Base-by-base conservation (phyloP, 2,797 vertebrate species). In the Hafferia zeledoni region DNA sequence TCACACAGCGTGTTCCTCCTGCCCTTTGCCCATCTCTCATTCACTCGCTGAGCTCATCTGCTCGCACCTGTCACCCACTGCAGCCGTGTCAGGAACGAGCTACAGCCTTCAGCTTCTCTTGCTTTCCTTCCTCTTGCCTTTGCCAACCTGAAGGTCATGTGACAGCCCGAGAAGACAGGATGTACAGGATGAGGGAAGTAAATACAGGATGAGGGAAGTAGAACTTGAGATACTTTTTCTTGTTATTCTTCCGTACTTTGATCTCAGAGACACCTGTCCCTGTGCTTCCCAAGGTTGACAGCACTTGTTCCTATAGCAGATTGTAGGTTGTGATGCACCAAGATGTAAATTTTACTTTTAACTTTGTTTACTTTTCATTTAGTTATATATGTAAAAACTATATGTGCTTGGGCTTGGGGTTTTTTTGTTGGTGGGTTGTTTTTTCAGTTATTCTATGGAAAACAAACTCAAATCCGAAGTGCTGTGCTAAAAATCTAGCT, bases 61-160 rank as follows among this genome's bases (percentile, higher is more conserved):
- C 57, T 81, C 0, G 0, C 0, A 0, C 22, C 14, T 30, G 41
- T 35, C 3, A 0, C 25, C 43, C 13, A 1, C 41, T 3, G 7
- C 49, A 64, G 46, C 77, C 41, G 77, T 60, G 1, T 2, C 44
- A 24, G 23, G 8, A 10, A 25, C n/a, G 4, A 43, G 22, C 64
- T 28, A 0, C 28, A 24, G 47, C 63, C 67, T 65, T 43, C 28
- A 59, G 41, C 52, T 63, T 72, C 24, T 0, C 49, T 55, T 65
- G 15, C 35, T 79, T 63, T 46, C 37, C 18, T 55, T 87, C 61
- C 39, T 56, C 57, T n/a, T 60, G 57, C 46, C 46, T 76, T 61
- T 52, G 60, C 39, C 59, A 56, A 2, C 59, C 43, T 59, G 20
- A 5, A 30, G 67, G 35, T 75, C 25, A 3, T 30, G 44, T 70